Conservation (phyloP, 2,888 invertebrate species). For the Eupithecia tripunctaria region DNA sequence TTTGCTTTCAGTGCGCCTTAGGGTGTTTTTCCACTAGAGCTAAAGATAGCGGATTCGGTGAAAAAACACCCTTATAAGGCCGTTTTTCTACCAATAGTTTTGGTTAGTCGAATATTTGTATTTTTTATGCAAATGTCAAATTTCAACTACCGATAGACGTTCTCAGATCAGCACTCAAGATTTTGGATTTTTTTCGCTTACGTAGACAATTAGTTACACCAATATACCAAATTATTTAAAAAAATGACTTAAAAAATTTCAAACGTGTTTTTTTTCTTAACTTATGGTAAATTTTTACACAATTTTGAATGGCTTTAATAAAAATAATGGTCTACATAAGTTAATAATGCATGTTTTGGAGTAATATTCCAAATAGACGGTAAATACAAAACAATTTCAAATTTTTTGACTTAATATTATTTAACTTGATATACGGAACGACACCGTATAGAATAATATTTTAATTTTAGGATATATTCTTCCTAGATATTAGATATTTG, state of each 20-base stretch:
- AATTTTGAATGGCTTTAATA: background rate
- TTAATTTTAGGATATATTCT: background rate
- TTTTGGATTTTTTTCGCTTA: background rate
- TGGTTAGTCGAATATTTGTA: background rate
- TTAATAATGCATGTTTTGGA: constrained; percentile 3
- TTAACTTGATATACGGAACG: background rate
- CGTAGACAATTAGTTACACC: background rate
- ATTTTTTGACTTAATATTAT: constrained; percentile 11
- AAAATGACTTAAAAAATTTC: background rate
- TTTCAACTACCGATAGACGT: background rate
- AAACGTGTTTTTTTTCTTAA: background rate
- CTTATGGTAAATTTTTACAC: background rate
- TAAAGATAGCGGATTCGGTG: background rate
- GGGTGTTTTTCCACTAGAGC: background rate
- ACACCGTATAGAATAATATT: background rate
- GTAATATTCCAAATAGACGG: background rate
- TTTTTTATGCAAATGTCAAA: background rate
- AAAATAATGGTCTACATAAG: constrained; percentile 8
- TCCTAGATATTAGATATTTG: background rate
- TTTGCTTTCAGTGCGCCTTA: background rate
- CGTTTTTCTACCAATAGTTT: background rate
- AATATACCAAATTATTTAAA: background rate
- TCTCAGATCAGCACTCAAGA: constrained; percentile 13
- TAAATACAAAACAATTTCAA: constrained; percentile 16
- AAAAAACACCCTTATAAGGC: background rate